These are phyloP conservation scores for Montipora capitata DNA, from an alignment of 92 coral and sea anemone species.

Conservation along the genomic window DNA sequence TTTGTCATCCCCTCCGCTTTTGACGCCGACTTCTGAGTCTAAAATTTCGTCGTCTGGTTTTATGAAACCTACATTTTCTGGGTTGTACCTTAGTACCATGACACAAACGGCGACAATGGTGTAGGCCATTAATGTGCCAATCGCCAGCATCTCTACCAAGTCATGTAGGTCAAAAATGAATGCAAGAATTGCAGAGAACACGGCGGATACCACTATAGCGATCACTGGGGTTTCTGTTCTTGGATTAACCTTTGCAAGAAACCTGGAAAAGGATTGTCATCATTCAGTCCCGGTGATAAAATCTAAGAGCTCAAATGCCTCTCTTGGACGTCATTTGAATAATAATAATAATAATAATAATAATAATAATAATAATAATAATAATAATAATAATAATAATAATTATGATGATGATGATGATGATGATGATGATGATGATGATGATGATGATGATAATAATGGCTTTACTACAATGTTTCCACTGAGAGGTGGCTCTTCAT, in stretches of 20 bases:
- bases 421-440: no score
- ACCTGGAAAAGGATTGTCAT: slow-evolving; percentile 7
- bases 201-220: slow-evolving; percentile 82
- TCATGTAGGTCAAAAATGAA: slow-evolving; percentile 81
- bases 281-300: neutral
- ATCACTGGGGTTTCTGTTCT: slow-evolving; percentile 88
- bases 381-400: no score
- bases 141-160: slow-evolving; percentile 93
- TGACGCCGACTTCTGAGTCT: slow-evolving; percentile 32
- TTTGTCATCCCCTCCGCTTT: neutral
- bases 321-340: no score
- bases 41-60: slow-evolving; percentile 21
- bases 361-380: no score
- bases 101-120: slow-evolving; percentile 93
- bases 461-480: no score
- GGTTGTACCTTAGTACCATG: slow-evolving; percentile 86
- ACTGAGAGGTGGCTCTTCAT: no score
- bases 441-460: no score
- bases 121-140: slow-evolving; percentile 91
- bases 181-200: slow-evolving; percentile 87
- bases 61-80: slow-evolving; percentile 80
- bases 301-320: no score
- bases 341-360: no score
- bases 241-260: slow-evolving; percentile 78
- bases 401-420: no score